Base-by-base conservation (phyloP, 2,113 vertebrate species). In the Pelobates fuscus region DNA sequence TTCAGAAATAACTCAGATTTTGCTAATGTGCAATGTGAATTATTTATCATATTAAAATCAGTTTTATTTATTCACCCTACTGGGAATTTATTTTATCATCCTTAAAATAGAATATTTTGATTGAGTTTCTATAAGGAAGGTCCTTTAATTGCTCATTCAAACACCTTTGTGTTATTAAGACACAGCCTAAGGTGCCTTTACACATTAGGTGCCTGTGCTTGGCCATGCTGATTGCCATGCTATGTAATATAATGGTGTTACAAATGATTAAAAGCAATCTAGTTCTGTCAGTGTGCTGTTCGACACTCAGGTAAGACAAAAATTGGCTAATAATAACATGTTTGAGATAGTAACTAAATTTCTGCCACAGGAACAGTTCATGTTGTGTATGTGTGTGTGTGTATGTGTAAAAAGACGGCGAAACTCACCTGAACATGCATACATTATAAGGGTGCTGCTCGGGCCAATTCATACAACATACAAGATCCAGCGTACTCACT, bases 261-360 rank as follows among this genome's bases (percentile, higher is more conserved):
- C 0, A 29, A 27, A 57, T 26, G 62, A 65, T 46, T 65, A 55
- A 55, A 21, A 26, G 30, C 52, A 74, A 58, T 66, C 29, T 74
- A 20, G 71, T 57, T 21, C 62, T 66, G 71, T 65, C 71, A 58
- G 10, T 49, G 25, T 6, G 61, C 57, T 49, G 71, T 49, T 65
- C 61, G 24, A 27, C n/a, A 25, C 61, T 41, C 46, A 57, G 44
- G 71, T 27, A 74, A 44, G 71, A 58, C 71, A 58, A 66, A 72
- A 74, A 66, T 66, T 74, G 71, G 44, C 64, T 58, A 58, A 57
- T 54, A 55, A 73, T 61, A 66, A 44, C 49, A 57, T 44, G 52
- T 23, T 15, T 24, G 54, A 43, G 32, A 43, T 37, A 58, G 62
- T n/a, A 32, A 58, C 21, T 46, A 74, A 46, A 66, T n/a, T n/a